Evolutionary conservation across 2,113 vertebrate genomes (phyloP).

Genomic region (Chunga burmeisteri): DNA sequence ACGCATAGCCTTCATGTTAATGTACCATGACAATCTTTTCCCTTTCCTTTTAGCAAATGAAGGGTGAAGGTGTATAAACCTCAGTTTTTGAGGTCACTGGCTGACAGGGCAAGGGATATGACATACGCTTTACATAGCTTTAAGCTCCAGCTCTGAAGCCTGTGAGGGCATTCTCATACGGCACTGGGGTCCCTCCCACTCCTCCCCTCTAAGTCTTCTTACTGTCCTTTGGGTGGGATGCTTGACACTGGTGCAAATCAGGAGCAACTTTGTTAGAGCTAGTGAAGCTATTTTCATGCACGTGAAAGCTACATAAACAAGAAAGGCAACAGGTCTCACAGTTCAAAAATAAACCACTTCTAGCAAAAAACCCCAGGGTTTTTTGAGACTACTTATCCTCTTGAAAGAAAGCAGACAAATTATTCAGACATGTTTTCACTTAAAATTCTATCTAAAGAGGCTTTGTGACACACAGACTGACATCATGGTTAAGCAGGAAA

Average conservation of each 20-base stretch:
- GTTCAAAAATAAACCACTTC: background rate
- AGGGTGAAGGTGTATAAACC: conserved; percentile 20
- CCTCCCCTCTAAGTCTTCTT: background rate
- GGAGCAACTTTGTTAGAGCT: background rate
- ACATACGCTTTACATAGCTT: background rate
- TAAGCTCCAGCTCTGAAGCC: background rate
- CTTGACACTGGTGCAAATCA: background rate
- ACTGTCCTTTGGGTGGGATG: background rate
- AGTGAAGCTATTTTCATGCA: background rate
- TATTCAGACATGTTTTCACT: background rate
- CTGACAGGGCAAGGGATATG: background rate
- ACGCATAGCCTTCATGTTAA: background rate
- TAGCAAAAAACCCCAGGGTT: background rate
- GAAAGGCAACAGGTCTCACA: background rate
- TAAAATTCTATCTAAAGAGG: background rate
- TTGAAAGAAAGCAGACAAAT: background rate
- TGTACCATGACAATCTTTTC: conserved; percentile 14
- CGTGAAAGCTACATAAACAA: background rate
- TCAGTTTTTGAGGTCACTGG: background rate
- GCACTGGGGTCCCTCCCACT: rapidly evolving
- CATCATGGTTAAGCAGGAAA: background rate
- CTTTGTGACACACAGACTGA: background rate
- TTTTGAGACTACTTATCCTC: background rate
- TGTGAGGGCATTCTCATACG: background rate
- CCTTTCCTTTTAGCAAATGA: conserved; percentile 17